Evolutionary conservation across 2,888 invertebrate species (phyloP), one percentile per base, ranked within the genome.

Genomic region (Agrochola litura): DNA sequence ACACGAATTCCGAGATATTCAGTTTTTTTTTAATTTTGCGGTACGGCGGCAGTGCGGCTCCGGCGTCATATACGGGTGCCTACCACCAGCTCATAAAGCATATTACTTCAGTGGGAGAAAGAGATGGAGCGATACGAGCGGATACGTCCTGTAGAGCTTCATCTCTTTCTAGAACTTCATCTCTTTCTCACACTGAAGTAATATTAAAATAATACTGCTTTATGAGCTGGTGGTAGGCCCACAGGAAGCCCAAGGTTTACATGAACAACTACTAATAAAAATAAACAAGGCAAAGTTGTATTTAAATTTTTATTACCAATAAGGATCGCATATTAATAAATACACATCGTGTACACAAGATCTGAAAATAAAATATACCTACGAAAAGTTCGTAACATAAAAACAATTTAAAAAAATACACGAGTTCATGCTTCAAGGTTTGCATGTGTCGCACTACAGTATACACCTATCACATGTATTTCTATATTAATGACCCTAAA

Each of bases 351-450:
- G 2, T 81, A 75, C 41, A 70, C 5, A 70, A 30, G 43, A 70
- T 81, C 30, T 43, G 66, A 81, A 81, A 81, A 76, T 76, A 80
- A 80, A 54, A 74, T 79, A 73, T 74, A 43, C 25, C 14, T 73
- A 67, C 2, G 19, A 43, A 30, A 19, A 6, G 49, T 3, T 78
- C 10, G 14, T 46, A 14, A 77, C 25, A 10, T 43, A 77, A 3
- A 43, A n/a, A 19, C 22, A 9, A 25, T 52, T 16, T 19, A n/a
- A 52, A 60, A 41, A 41, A 30, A 75, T 19, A 25, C 43, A 30
- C 16, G 16, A 41, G 1, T 77, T 46, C 8, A 67, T 30, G 22
- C 22, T 10, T 61, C 52, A 19, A 37, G 14, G 58, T n/a, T 73
- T 67, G 14, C 54, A 37, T 68, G n/a, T 37, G 16, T 54, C 16